phyloP scores from a whole-genome alignment of 2,888 invertebrate genomes.

The Eristalis arbustorum region DNA sequence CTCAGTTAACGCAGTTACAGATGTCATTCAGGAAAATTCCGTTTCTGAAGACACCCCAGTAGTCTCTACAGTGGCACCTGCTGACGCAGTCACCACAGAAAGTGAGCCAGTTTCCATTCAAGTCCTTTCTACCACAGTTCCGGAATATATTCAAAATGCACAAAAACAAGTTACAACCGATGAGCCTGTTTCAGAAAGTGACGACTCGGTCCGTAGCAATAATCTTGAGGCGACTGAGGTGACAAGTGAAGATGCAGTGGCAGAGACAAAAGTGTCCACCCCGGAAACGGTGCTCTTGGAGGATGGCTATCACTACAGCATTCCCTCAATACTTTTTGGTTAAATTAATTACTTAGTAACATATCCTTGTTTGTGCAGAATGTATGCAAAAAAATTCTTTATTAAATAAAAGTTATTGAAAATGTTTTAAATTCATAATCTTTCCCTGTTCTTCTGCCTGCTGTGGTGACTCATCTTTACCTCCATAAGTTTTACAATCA shows the following conservation, averaged over 20 bases:
- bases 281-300: constrained; percentile 18
- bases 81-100: background rate
- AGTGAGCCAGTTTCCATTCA: background rate
- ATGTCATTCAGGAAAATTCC: background rate
- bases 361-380: no score
- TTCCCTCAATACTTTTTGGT: background rate
- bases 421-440: no score
- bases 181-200: background rate
- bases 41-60: background rate
- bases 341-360: background rate
- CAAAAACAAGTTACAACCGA: background rate
- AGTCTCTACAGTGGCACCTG: background rate
- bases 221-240: background rate
- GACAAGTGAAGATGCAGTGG: background rate
- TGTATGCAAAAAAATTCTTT: no score
- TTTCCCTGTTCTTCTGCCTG: no score
- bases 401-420: no score
- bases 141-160: constrained; percentile 3
- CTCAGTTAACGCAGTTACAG: background rate
- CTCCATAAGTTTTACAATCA: no score
- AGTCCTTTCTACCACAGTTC: background rate
- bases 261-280: background rate
- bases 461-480: no score
- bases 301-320: constrained; percentile 28
- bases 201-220: constrained; percentile 6